Percentiles rank a stretch among this genome's conserved stretches.
phyloP scores from a whole-genome alignment of 2,888 invertebrate genomes.

The Agrotis segetum region DNA sequence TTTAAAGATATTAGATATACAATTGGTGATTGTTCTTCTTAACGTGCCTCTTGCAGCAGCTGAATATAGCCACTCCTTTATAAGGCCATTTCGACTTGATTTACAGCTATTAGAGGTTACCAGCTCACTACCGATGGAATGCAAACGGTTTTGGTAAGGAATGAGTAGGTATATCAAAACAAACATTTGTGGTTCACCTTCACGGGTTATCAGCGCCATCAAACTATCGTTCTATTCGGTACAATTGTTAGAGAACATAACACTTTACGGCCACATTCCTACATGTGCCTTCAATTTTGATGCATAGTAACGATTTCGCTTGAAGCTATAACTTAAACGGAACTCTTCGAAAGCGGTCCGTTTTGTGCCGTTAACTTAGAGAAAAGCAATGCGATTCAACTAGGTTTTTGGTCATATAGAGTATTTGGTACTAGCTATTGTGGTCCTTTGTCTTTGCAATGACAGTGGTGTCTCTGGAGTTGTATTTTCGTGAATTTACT shows the following conservation, averaged over 20 bases:
- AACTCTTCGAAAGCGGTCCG: conserved; percentile 48
- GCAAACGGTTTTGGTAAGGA: not conserved
- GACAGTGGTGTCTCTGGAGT: not conserved
- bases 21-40: not conserved
- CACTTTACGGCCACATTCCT: conserved; percentile 51
- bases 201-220: conserved; percentile 40
- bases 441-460: not conserved
- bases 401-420: conserved; percentile 23
- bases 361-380: conserved; percentile 49
- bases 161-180: not conserved
- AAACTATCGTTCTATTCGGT: conserved; percentile 32
- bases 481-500: not conserved
- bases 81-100: not conserved
- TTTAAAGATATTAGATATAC: too few species aligned
- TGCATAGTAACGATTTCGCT: conserved; percentile 55
- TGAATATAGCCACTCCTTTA: not conserved
- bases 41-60: not conserved
- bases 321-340: conserved; percentile 49
- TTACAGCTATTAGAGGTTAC: conserved; percentile 4
- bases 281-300: conserved; percentile 51
- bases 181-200: conserved; percentile 16
- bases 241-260: conserved; percentile 49
- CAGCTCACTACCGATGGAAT: not conserved
- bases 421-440: conserved; percentile 3
- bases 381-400: conserved; percentile 35